phyloP scores from a whole-genome alignment of 1,140 invertebrate genomes.

The Papilio polyxenes region DNA sequence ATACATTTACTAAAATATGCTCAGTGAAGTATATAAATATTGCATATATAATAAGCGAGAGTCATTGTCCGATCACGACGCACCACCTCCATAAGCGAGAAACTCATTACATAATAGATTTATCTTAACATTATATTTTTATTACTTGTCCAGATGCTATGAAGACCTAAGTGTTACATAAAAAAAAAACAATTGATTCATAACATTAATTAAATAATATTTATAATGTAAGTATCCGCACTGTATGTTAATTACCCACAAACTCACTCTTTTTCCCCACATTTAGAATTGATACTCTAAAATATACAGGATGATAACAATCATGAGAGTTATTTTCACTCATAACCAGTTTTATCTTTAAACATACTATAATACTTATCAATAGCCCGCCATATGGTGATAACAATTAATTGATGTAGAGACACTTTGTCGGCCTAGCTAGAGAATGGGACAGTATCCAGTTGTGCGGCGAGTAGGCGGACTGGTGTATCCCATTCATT shows the following conservation, averaged over 20 bases:
- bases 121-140: no score
- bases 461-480: not conserved
- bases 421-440: not conserved
- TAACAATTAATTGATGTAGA: conserved; percentile 15
- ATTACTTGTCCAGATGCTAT: no score
- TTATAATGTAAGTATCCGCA: no score
- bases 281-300: no score
- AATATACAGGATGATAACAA: not conserved
- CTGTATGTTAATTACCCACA: no score
- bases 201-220: no score
- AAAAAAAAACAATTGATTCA: no score
- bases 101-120: no score
- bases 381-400: not conserved
- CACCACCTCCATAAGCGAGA: no score
- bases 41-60: not conserved
- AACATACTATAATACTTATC: not conserved
- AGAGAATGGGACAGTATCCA: not conserved
- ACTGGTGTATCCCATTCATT: conserved; percentile 14
- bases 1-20: not conserved
- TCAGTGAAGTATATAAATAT: not conserved
- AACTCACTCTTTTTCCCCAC: no score
- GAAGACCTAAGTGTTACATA: no score
- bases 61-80: no score
- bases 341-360: not conserved
- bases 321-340: not conserved